Evolutionary conservation across 1,140 invertebrate species (phyloP), one percentile per base, ranked within the genome.

Genomic region (Drosophila pectinifera): DNA sequence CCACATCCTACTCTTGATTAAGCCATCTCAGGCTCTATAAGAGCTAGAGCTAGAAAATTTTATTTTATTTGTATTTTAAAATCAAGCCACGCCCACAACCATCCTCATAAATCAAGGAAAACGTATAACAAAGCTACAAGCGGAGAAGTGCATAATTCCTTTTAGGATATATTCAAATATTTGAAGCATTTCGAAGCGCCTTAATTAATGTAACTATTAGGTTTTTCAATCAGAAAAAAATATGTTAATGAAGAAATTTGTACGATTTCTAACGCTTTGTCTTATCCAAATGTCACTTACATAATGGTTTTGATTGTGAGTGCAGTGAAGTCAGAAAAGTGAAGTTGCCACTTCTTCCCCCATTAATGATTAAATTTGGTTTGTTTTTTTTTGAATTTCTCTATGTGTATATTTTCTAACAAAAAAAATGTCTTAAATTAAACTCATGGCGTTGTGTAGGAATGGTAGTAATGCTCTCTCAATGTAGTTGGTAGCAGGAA

Each of bases 341-440:
- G 10, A 28, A 41, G 7, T 28, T 26, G 18, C 1, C 2, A 2
- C 22, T n/a, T 13, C 11, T 18, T 2, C 11, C 45, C 42, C 28
- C 7, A 38, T 31, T 26, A 24, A 51, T 26, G 14, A 51, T 28
- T 20, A 20, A 38, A 1, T n/a, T 0, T 0, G 18, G 26, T 0
- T 1, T 7, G 3, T 18, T 26, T 42, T 16, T 49, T 73, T 56
- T 74, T 34, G 16, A 24, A 43, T 56, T 72, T 75, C 28, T 58
- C 24, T 59, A 22, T 75, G 16, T 53, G 31, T 53, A 53, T 78
- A 78, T 70, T 78, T 70, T 43, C 56, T 77, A 78, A 67, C 70
- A 70, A 74, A 56, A 75, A 75, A 76, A 76, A 76, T 76, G 73
- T 76, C 61, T 67, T 76, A 55, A 67, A 76, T 76, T 76, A 76